Evolutionary conservation across 2,797 vertebrate species (phyloP), one percentile per base, ranked within the genome.

Genomic region (Poecilia picta): DNA sequence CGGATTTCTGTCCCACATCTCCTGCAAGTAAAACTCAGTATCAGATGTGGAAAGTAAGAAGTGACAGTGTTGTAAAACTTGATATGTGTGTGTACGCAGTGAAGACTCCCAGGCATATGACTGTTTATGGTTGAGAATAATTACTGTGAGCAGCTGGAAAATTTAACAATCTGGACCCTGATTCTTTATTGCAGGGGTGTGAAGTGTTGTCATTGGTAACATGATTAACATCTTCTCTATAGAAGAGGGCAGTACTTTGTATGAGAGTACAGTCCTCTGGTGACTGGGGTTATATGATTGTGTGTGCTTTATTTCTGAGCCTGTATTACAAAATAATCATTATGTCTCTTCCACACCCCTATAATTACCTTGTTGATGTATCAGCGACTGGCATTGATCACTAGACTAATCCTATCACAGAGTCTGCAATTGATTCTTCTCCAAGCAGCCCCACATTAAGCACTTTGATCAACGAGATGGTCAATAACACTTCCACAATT

Each of bases 361-460:
- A 80, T 98, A 98, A 97, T 98, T 97, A 97, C 95, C 96, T 96
- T 98, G 97, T 98, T 98, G 98, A 99, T 97, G 97, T 97, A 98
- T 99, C 98, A 98, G 97, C 94, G 95, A 95, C 95, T 94, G 94
- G 95, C 94, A 98, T 97, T 97, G 97, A 99, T 98, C 96, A 96
- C 95, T 94, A 91, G 94, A 91, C 95, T 99, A 99, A 99, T 99
- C 97, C 96, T 94, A 98, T 99, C 97, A 96, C 95, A 85, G 87
- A 81, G 83, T 91, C 95, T 93, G 91, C 94, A 94, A 99, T 98
- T 96, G 97, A 99, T 99, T 95, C 88, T 83, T 92, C 95, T 95
- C 96, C 96, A 96, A 98, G 94, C 95, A 93, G 90, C 84, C 89
- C 94, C 94, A 94, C 95, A 95, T 96, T 97, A 96, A 97, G 97